Conservation (phyloP, 2,888 invertebrate species). For the Drosophila mettleri region DNA sequence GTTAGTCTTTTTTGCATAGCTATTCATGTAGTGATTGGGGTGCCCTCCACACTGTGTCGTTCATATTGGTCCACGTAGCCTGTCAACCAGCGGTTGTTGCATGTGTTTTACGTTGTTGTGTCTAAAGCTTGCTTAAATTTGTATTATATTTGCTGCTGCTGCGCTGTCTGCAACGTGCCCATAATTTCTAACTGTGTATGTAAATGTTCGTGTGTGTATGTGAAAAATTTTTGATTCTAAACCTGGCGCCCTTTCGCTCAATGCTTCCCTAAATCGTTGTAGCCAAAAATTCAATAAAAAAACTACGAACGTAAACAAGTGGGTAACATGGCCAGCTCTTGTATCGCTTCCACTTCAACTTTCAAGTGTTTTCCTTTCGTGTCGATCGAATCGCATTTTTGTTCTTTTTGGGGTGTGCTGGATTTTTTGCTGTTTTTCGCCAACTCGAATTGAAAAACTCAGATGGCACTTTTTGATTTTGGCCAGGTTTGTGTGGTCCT, state of each 20-base stretch:
- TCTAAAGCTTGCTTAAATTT: constrained; percentile 58
- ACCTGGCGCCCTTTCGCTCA: background rate
- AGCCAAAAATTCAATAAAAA: constrained; percentile 65
- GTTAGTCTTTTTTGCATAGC: constrained; percentile 60
- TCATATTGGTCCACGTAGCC: constrained; percentile 24
- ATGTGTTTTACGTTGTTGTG: constrained; percentile 4
- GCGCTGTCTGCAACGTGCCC: constrained; percentile 50
- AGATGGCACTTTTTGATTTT: constrained; percentile 48
- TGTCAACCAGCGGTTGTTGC: constrained; percentile 17
- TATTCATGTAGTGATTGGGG: constrained; percentile 41
- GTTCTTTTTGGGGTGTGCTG: constrained; percentile 22
- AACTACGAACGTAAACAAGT: constrained; percentile 76
- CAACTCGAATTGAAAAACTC: constrained; percentile 60
- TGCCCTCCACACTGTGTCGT: constrained; percentile 29
- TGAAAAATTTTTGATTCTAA: constrained; percentile 64
- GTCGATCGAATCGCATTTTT: constrained; percentile 30
- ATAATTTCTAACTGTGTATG: constrained; percentile 47
- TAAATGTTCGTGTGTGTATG: constrained; percentile 37
- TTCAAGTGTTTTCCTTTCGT: constrained; percentile 59
- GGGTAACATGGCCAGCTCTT: constrained; percentile 60
- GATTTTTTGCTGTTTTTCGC: constrained; percentile 33
- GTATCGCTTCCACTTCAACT: constrained; percentile 56
- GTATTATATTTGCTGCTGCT: constrained; percentile 63
- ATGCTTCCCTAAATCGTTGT: background rate
- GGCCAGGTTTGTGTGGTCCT: constrained; percentile 13